Conservation (phyloP, 2,113 vertebrate species). For the Drymodes brunneopygia region DNA sequence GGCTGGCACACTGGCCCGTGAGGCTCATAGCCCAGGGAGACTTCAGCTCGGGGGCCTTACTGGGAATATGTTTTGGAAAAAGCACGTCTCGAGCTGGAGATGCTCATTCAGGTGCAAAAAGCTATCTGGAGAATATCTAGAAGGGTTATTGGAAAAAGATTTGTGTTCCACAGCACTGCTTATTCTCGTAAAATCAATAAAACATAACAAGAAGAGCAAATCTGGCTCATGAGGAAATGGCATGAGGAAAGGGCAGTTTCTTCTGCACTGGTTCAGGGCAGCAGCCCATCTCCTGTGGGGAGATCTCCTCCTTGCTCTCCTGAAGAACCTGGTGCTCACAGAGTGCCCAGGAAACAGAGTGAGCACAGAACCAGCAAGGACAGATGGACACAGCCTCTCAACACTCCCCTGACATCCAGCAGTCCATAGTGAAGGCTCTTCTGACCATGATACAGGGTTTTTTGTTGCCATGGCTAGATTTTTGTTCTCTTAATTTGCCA, state of each 20-base stretch:
- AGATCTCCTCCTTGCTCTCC: not conserved
- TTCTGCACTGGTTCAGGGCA: not conserved
- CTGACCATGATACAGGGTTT: rapidly evolving
- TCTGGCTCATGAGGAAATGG: not conserved
- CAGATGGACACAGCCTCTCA: not conserved
- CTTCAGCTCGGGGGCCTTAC: not conserved
- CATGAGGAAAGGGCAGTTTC: not conserved
- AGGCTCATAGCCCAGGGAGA: not conserved
- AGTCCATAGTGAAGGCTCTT: not conserved
- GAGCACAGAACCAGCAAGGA: not conserved
- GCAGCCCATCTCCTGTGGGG: not conserved
- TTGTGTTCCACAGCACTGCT: not conserved
- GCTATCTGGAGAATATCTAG: not conserved
- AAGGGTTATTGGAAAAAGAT: not conserved
- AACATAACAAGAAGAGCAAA: not conserved
- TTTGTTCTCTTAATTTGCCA: not conserved
- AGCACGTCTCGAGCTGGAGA: not conserved
- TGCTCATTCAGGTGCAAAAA: not conserved
- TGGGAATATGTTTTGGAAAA: not conserved
- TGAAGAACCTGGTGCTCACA: not conserved
- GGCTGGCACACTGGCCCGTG: not conserved
- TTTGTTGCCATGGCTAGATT: not conserved
- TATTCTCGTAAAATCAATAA: not conserved
- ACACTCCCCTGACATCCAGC: not conserved
- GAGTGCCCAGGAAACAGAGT: not conserved